Evolutionary conservation across 2,113 vertebrate genomes (phyloP).

Genomic region (Xenopus tropicalis): DNA sequence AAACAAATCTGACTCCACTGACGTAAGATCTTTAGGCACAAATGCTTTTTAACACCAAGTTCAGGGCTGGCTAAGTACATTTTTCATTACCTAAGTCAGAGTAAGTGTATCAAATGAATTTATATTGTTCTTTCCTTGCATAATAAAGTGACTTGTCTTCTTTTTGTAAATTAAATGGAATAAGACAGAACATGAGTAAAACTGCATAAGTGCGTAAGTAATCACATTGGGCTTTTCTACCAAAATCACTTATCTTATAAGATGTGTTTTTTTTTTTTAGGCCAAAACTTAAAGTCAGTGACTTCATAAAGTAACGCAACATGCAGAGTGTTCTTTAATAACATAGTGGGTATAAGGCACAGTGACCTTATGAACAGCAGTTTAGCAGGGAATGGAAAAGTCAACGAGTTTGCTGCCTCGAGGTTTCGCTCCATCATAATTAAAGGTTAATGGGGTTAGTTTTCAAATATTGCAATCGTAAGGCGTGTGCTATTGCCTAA

Average conservation of each 20-base stretch:
- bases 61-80: slow-evolving; percentile 24
- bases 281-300: slow-evolving; percentile 14
- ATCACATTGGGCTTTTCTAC: slow-evolving; percentile 30
- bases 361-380: slow-evolving; percentile 26
- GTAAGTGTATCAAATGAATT: slow-evolving; percentile 36
- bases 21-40: slow-evolving; percentile 15
- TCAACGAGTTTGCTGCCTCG: slow-evolving; percentile 19
- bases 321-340: slow-evolving; percentile 47
- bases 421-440: slow-evolving; percentile 26
- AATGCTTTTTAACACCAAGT: slow-evolving; percentile 8
- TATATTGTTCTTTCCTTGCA: slow-evolving; percentile 36
- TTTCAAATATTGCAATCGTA: slow-evolving; percentile 38
- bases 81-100: slow-evolving; percentile 28
- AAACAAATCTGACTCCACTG: too few relatives aligned
- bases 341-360: slow-evolving; percentile 33
- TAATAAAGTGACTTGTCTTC: slow-evolving; percentile 43
- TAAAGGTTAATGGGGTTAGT: slow-evolving; percentile 47
- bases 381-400: slow-evolving; percentile 33
- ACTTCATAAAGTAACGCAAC: slow-evolving; percentile 32
- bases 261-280: slow-evolving; percentile 23
- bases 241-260: slow-evolving; percentile 30
- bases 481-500: background rate
- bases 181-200: slow-evolving; percentile 40
- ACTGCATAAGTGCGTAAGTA: slow-evolving; percentile 45
- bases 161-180: slow-evolving; percentile 41